These are phyloP conservation scores for Byasa hedistus DNA, from an alignment of 2,888 invertebrate species.

Conservation along the genomic window DNA sequence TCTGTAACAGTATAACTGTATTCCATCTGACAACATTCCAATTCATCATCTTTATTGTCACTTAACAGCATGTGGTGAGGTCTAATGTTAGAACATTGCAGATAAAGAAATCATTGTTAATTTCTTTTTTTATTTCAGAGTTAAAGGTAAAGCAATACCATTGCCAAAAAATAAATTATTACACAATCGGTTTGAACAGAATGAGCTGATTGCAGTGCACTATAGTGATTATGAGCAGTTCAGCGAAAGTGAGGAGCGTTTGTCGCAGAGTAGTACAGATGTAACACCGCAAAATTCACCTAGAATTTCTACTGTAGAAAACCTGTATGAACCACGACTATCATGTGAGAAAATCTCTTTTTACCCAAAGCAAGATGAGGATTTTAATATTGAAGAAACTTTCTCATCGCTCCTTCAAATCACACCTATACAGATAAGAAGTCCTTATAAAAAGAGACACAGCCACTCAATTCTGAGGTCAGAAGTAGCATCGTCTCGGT, in stretches of 20 bases:
- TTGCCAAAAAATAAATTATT: constrained; percentile 57
- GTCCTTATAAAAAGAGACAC: constrained; percentile 61
- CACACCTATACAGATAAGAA: constrained; percentile 67
- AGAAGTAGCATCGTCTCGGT: constrained; percentile 71
- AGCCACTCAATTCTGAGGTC: constrained; percentile 67
- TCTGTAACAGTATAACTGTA: too few relatives aligned
- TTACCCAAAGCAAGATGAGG: constrained; percentile 49
- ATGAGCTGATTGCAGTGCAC: constrained; percentile 70
- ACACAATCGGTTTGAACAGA: constrained; percentile 63
- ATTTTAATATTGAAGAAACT: constrained; percentile 54
- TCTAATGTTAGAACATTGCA: too few relatives aligned
- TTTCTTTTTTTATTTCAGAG: constrained; percentile 48
- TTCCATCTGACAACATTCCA: too few relatives aligned
- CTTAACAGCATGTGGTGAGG: neutral
- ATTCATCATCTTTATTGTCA: neutral
- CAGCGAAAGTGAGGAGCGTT: constrained; percentile 68
- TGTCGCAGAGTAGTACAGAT: constrained; percentile 70
- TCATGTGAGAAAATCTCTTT: constrained; percentile 44
- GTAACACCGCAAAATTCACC: constrained; percentile 74
- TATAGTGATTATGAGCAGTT: constrained; percentile 69
- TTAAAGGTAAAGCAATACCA: constrained; percentile 62
- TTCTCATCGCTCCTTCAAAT: constrained; percentile 72
- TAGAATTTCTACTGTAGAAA: constrained; percentile 51
- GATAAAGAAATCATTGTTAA: neutral
- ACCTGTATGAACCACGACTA: constrained; percentile 49